phyloP scores from a whole-genome alignment of 2,113 vertebrate genomes.

The Todiramphus saurophagus region DNA sequence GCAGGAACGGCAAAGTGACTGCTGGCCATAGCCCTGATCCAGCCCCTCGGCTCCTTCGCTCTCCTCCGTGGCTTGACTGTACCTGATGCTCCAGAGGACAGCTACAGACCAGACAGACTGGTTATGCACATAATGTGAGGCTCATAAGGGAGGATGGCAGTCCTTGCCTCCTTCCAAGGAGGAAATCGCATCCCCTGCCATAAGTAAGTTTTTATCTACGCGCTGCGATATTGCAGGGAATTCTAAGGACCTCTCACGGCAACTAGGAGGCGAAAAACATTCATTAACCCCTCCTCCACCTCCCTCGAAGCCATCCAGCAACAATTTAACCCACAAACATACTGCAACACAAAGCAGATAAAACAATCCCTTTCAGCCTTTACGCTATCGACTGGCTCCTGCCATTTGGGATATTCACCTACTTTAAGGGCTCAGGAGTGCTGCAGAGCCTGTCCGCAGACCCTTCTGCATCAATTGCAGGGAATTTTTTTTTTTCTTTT shows the following conservation, averaged over 20 bases:
- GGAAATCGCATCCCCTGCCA: background rate
- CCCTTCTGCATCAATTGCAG: background rate
- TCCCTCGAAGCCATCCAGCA: background rate
- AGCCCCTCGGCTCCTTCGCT: background rate
- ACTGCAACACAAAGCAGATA: background rate
- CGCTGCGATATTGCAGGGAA: slow-evolving; percentile 27
- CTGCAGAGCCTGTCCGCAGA: background rate
- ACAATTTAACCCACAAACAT: background rate
- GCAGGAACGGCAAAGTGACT: background rate
- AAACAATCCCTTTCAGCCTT: background rate
- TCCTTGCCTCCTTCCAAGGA: background rate
- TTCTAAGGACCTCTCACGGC: slow-evolving; percentile 41
- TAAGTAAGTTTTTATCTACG: slow-evolving; percentile 30
- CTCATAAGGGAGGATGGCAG: background rate
- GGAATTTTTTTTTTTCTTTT: background rate
- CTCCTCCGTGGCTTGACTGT: background rate
- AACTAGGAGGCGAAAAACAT: slow-evolving; percentile 24
- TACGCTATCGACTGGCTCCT: background rate
- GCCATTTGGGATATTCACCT: background rate
- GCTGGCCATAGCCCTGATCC: background rate
- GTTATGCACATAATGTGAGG: background rate
- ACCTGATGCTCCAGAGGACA: background rate
- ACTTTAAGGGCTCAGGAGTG: background rate
- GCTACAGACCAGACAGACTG: background rate
- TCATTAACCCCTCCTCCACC: slow-evolving; percentile 28